Evolutionary conservation across 2,113 vertebrate genomes (phyloP), one percentile per base, ranked within the genome.

Genomic region (Xyliphius kryptos): DNA sequence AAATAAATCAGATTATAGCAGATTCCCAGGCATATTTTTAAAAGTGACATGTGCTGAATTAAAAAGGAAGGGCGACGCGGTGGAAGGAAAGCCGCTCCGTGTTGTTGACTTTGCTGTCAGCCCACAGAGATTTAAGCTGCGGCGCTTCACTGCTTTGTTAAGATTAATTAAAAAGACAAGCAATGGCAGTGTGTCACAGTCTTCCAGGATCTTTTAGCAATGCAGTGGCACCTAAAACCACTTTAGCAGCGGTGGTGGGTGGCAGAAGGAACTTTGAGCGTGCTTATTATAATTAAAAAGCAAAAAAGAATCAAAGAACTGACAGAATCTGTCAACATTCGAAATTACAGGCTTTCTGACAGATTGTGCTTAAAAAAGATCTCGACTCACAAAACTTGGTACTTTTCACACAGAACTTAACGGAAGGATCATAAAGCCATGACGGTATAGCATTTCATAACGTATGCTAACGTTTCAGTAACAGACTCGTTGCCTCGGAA

Each of bases 141-240:
- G 54, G 44, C 19, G 22, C 22, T 21, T 55, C 22, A 36, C 38
- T 2, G 38, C 56, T 61, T 68, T 61, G 15, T 51, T 16, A 53
- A 55, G 50, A 53, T 61, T 65, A 65, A 61, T 72, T 65, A 64
- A 57, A 53, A 40, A 44, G 60, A 68, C 20, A 26, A 46, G 66
- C 44, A 32, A 55, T 46, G 60, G 61, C 13, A 48, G 26, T 54
- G 49, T 32, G 52, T 21, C 52, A 15, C 59, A 50, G 50, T 44
- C 47, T 32, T 40, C 47, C 15, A 58, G 32, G 57, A 26, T 2
- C 9, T 44, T 54, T 61, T 21, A 46, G 47, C 2, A 4, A 20
- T 17, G 2, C n/a, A 53, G 15, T 26, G 40, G 53, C 36, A 15
- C 26, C 15, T 47, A 12, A 48, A 52, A 16, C 16, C 13, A 21